Conservation (phyloP, 2,888 invertebrate genomes). For the Drosophila dives region DNA sequence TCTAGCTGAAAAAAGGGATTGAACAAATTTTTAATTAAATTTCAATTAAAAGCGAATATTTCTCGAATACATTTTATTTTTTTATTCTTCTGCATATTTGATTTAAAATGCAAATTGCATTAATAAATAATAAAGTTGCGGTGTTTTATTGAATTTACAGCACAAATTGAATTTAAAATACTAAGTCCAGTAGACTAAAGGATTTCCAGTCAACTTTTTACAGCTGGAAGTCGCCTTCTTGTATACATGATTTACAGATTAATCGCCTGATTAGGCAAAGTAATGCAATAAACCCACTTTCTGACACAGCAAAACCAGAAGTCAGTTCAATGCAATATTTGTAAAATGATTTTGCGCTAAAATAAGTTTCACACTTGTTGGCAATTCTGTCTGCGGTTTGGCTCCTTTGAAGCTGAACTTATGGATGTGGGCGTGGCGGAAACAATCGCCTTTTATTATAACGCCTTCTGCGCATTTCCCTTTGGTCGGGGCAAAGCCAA, state of each 20-base stretch:
- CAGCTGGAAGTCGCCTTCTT: constrained; percentile 11
- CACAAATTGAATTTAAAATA: neutral
- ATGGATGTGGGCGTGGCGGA: constrained; percentile 27
- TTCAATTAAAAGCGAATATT: neutral
- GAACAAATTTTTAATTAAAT: neutral
- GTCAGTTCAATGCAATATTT: constrained; percentile 46
- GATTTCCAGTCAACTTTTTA: constrained; percentile 37
- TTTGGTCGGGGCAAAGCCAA: constrained; percentile 57
- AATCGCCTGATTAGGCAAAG: constrained; percentile 44
- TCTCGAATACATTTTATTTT: neutral
- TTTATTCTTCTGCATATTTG: constrained; percentile 1
- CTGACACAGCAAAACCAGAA: constrained; percentile 46
- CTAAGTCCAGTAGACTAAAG: constrained; percentile 35
- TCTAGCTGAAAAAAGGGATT: constrained; percentile 25
- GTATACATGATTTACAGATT: constrained; percentile 40
- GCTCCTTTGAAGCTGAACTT: constrained; percentile 60
- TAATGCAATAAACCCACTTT: constrained; percentile 12
- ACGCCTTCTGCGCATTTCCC: constrained; percentile 49
- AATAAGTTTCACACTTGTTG: constrained; percentile 54
- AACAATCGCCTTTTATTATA: constrained; percentile 53
- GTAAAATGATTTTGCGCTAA: constrained; percentile 59
- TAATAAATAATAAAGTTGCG: constrained; percentile 26
- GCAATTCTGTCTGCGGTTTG: constrained; percentile 31
- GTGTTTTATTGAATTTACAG: neutral
- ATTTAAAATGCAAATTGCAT: constrained; percentile 28